Conservation (phyloP, 1,140 invertebrate species). For the Aphelinus certus region DNA sequence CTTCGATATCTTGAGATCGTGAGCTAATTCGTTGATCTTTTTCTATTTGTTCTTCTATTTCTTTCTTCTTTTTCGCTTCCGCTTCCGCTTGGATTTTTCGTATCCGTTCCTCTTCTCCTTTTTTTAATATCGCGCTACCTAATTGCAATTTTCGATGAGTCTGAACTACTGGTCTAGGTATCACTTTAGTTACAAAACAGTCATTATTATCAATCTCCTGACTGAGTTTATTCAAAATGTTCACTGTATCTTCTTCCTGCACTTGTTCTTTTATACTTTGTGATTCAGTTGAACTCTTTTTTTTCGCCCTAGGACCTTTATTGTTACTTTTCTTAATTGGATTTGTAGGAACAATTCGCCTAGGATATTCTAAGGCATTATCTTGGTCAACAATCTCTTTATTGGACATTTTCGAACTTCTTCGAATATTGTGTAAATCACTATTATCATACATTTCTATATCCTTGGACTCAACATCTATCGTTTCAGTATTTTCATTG, state of each 20-base stretch:
- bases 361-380: slow-evolving; percentile 34
- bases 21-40: slow-evolving; percentile 6
- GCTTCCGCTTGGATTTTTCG: slow-evolving; percentile 14
- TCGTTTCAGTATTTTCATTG: slow-evolving; percentile 14
- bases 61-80: slow-evolving; percentile 17
- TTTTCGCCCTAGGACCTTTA: slow-evolving; percentile 25
- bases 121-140: slow-evolving; percentile 7
- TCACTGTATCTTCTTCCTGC: slow-evolving; percentile 37
- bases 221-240: slow-evolving; percentile 17
- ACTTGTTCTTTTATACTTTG: slow-evolving; percentile 30
- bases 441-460: slow-evolving; percentile 15
- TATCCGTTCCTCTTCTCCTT: not conserved
- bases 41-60: slow-evolving; percentile 15
- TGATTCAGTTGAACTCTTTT: slow-evolving; percentile 21
- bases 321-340: slow-evolving; percentile 29
- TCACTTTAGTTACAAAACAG: slow-evolving; percentile 26
- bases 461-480: slow-evolving; percentile 24
- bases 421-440: slow-evolving; percentile 1
- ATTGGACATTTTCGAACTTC: slow-evolving; percentile 2
- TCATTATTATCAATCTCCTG: slow-evolving; percentile 24
- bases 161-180: not conserved
- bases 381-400: slow-evolving; percentile 13
- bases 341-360: slow-evolving; percentile 39
- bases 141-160: slow-evolving; percentile 9
- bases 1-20: slow-evolving; percentile 18